A percentile compares a stretch with the other conserved stretches of the same genome.
Conservation (phyloP, 2,888 invertebrate genomes). For the Lamproptera curius region DNA sequence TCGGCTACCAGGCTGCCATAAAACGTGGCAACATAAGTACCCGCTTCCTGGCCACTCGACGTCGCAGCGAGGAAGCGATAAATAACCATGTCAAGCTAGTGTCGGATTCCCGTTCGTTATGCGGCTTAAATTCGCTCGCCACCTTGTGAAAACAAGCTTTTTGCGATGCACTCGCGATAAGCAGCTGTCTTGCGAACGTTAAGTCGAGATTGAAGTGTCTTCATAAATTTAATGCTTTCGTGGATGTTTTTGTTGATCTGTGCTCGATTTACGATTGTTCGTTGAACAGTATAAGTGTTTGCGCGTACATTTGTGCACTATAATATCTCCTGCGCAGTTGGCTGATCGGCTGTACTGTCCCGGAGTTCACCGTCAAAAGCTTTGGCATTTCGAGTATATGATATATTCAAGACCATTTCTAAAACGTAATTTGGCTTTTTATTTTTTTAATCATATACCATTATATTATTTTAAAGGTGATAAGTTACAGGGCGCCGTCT, state of each 20-base stretch:
- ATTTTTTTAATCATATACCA: too few relatives aligned
- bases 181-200: not conserved
- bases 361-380: too few relatives aligned
- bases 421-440: too few relatives aligned
- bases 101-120: slow-evolving; percentile 16
- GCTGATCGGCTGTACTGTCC: too few relatives aligned
- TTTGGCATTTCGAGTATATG: too few relatives aligned
- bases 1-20: slow-evolving; percentile 12
- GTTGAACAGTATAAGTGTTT: not conserved
- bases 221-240: not conserved
- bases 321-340: too few relatives aligned
- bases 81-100: slow-evolving; percentile 32
- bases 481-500: too few relatives aligned
- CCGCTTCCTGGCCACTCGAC: slow-evolving; percentile 37
- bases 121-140: not conserved
- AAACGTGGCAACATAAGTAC: slow-evolving; percentile 31
- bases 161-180: not conserved
- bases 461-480: too few relatives aligned
- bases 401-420: too few relatives aligned
- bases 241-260: not conserved
- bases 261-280: not conserved
- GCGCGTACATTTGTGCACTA: too few relatives aligned
- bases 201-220: not conserved
- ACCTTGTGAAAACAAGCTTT: not conserved
- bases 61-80: slow-evolving; percentile 34